These are phyloP conservation scores for Diploscapter pachys DNA, from an alignment of 1,140 invertebrate genomes.

Conservation along the genomic window DNA sequence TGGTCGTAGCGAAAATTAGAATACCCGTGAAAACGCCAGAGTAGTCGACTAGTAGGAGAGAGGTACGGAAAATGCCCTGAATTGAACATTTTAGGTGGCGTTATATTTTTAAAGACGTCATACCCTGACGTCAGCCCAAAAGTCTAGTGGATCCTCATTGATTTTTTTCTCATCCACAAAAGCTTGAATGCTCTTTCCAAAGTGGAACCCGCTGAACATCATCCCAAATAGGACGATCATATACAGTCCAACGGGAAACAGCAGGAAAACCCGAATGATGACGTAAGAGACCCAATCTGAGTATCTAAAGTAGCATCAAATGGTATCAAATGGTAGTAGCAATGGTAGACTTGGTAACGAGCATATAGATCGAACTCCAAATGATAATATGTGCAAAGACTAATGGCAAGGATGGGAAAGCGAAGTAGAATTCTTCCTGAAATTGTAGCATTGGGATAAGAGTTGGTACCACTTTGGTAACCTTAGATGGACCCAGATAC, in stretches of 20 bases:
- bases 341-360: conserved; percentile 13
- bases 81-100: neutral
- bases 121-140: conserved; percentile 17
- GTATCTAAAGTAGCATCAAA: neutral
- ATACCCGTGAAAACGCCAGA: conserved; percentile 34
- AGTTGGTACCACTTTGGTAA: neutral
- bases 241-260: conserved; percentile 6
- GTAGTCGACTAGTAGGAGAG: conserved; percentile 31
- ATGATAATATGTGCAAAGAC: conserved; percentile 24
- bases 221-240: conserved; percentile 18
- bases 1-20: conserved; percentile 30
- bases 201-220: conserved; percentile 20
- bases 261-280: conserved; percentile 11
- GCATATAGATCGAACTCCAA: conserved; percentile 18
- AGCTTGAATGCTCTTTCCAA: neutral
- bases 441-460: no score
- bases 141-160: conserved; percentile 1
- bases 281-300: conserved; percentile 16
- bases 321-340: neutral
- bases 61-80: conserved; percentile 33
- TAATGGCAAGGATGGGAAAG: conserved; percentile 21
- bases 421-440: conserved; percentile 9
- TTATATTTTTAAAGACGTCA: neutral
- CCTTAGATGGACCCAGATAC: conserved; percentile 27
- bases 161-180: neutral